These are phyloP conservation scores for Sarcophaga rosellei DNA, from an alignment of 2,888 invertebrate species.

Conservation along the genomic window DNA sequence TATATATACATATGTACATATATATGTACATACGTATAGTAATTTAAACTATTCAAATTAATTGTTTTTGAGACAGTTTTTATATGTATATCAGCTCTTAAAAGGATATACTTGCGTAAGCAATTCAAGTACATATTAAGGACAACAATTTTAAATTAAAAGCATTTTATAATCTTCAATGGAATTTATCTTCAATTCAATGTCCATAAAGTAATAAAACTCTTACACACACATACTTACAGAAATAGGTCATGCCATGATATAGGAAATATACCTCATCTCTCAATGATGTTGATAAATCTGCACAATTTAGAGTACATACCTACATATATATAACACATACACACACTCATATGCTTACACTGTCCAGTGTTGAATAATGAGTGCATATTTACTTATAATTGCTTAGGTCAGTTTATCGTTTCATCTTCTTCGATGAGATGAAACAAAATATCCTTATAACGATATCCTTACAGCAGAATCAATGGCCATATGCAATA, in stretches of 20 bases:
- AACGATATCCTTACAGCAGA: slow-evolving; percentile 21
- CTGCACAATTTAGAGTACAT: slow-evolving; percentile 23
- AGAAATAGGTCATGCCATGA: background rate
- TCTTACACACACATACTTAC: too few species aligned
- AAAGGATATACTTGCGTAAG: too few species aligned
- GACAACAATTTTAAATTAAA: background rate
- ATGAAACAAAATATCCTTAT: background rate
- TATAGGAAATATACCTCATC: background rate
- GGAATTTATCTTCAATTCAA: slow-evolving; percentile 3
- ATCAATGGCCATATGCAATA: background rate
- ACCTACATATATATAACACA: background rate
- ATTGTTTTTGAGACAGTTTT: background rate
- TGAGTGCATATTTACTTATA: slow-evolving; percentile 41
- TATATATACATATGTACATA: too few species aligned
- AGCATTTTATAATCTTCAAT: slow-evolving; percentile 20
- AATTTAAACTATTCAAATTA: background rate
- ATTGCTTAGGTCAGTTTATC: slow-evolving; percentile 55
- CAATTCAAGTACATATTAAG: too few species aligned
- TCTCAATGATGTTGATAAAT: slow-evolving; percentile 48
- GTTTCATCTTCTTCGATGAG: background rate
- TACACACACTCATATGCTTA: slow-evolving; percentile 4
- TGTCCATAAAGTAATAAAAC: background rate
- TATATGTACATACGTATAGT: too few species aligned
- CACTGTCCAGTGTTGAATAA: slow-evolving; percentile 34
- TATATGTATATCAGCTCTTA: too few species aligned